A percentile compares a stretch with the other conserved stretches of the same genome.
Evolutionary conservation across 2,113 vertebrate species (phyloP).

Genomic region (Sinocyclocheilus anophthalmus): DNA sequence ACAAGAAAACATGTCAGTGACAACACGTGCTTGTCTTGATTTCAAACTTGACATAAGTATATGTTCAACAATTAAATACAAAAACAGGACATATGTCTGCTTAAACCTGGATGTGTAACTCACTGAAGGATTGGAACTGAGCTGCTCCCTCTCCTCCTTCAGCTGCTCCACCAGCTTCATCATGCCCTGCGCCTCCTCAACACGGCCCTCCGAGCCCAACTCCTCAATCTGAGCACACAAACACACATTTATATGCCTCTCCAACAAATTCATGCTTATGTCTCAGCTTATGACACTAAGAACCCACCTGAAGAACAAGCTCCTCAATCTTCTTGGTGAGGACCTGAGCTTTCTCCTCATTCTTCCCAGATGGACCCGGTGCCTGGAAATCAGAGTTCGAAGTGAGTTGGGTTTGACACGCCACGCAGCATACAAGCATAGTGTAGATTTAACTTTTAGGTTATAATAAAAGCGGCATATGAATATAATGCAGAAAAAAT

Average conservation of each 20-base stretch:
- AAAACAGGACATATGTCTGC: too few species aligned
- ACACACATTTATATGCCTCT: background rate
- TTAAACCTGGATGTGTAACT: constrained; percentile 67
- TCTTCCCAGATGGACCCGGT: constrained; percentile 91
- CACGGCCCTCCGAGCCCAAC: constrained; percentile 93
- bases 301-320: constrained; percentile 88
- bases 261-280: background rate
- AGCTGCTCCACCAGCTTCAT: constrained; percentile 99
- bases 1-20: background rate
- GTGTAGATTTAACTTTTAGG: too few species aligned
- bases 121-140: constrained; percentile 92
- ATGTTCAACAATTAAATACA: background rate
- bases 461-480: background rate
- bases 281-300: background rate
- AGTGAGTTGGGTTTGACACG: background rate
- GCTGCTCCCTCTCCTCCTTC: constrained; percentile 93
- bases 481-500: background rate
- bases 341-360: constrained; percentile 94
- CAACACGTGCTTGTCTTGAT: too few species aligned
- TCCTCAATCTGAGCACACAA: constrained; percentile 87
- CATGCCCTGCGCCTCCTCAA: constrained; percentile 99
- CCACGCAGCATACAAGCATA: too few species aligned
- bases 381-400: constrained; percentile 70
- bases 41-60: too few species aligned
- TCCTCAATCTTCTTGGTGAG: constrained; percentile 98